phyloP scores from a whole-genome alignment of 2,113 vertebrate species.

The Phalacrocorax pelagicus region DNA sequence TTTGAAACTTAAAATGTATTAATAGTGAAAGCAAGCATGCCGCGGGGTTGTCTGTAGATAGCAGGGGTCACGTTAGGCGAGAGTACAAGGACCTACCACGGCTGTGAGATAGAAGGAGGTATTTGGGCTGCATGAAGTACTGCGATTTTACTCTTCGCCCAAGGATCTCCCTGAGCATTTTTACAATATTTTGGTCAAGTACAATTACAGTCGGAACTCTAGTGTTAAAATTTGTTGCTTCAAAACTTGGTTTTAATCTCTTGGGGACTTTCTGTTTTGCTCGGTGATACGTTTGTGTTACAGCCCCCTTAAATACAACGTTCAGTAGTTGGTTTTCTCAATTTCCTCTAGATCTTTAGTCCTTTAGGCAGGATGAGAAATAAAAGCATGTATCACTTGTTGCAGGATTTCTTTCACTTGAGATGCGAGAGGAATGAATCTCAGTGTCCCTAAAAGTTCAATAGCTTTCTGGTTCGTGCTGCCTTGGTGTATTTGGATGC shows the following conservation, averaged over 20 bases:
- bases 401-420: background rate
- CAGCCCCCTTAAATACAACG: background rate
- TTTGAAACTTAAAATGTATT: background rate
- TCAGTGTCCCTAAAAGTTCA: background rate
- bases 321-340: background rate
- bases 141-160: background rate
- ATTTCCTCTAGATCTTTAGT: background rate
- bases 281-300: fast-evolving
- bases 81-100: background rate
- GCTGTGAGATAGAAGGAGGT: background rate
- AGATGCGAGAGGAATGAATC: background rate
- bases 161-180: background rate
- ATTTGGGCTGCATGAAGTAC: background rate
- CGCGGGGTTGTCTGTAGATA: background rate
- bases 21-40: background rate
- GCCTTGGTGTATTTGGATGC: background rate
- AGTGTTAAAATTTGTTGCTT: background rate
- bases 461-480: background rate
- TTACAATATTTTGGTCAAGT: background rate
- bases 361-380: background rate
- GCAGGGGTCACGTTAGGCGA: background rate
- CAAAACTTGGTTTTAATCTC: background rate
- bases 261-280: background rate
- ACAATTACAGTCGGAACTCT: background rate
- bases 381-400: fast-evolving